Conservation (phyloP, 1,140 invertebrate genomes). For the Metopolophium dirhodum region DNA sequence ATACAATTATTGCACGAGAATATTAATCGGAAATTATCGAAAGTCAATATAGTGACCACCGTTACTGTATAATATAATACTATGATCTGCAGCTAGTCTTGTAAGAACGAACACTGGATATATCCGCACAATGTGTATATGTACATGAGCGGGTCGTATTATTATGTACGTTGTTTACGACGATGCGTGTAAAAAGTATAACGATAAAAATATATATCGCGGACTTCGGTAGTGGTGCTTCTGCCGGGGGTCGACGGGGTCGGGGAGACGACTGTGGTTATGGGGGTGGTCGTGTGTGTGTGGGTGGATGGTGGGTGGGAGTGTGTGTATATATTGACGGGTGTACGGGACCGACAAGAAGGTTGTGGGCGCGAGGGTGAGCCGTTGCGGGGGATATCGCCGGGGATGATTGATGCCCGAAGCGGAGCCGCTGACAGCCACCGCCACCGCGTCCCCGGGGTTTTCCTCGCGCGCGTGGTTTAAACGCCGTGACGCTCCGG, state of each 20-base stretch:
- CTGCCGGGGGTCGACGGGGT: neutral
- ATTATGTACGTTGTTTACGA: neutral
- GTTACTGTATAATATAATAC: neutral
- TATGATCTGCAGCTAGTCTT: neutral
- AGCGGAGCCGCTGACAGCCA: conserved; percentile 20
- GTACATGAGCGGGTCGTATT: neutral
- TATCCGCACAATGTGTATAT: too few species aligned
- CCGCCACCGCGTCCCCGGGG: conserved; percentile 12
- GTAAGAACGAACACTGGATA: neutral
- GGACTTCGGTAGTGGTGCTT: neutral
- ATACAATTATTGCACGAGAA: too few species aligned
- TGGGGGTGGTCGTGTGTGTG: neutral
- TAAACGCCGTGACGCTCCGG: conserved; percentile 52
- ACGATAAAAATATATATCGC: neutral
- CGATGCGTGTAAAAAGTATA: neutral
- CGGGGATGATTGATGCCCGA: conserved; percentile 44
- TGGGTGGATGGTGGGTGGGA: neutral
- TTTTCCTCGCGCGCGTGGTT: conserved; percentile 30
- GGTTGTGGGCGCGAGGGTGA: neutral
- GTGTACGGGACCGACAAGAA: neutral
- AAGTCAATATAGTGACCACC: too few species aligned
- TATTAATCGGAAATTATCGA: too few species aligned
- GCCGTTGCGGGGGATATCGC: neutral
- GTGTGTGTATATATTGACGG: neutral
- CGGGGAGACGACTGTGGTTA: neutral